Conservation (phyloP, 2,888 invertebrate species). For the Patella ulyssiponensis region DNA sequence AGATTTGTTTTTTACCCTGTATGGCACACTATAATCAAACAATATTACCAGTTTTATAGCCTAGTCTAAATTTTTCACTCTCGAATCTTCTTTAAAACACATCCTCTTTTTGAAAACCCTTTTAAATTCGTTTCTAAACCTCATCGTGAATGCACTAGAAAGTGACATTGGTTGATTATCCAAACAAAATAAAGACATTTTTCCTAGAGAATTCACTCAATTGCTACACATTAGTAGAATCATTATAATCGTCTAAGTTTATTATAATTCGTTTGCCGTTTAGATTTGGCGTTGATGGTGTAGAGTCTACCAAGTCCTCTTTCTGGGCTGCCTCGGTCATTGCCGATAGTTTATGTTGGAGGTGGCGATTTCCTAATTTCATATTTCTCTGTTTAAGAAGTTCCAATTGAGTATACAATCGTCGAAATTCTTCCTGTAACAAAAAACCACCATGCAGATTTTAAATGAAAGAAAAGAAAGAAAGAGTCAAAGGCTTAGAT, state of each 20-base stretch:
- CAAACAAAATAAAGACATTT: too few species aligned
- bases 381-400: conserved; percentile 84
- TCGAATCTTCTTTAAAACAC: too few species aligned
- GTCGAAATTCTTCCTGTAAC: conserved; percentile 84
- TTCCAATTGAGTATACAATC: conserved; percentile 85
- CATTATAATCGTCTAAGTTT: conserved; percentile 66
- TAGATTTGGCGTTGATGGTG: conserved; percentile 62
- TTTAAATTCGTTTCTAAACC: too few species aligned
- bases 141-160: too few species aligned
- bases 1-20: too few species aligned
- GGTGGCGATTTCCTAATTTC: conserved; percentile 82
- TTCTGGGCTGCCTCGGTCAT: conserved; percentile 85
- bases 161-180: too few species aligned
- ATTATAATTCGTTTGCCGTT: conserved; percentile 69
- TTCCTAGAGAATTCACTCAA: too few species aligned
- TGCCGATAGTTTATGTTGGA: conserved; percentile 83
- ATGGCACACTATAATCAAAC: too few species aligned
- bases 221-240: conserved; percentile 63
- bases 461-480: not conserved
- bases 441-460: conserved; percentile 1
- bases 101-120: too few species aligned
- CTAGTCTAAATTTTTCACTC: too few species aligned
- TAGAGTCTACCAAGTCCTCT: conserved; percentile 61
- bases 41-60: too few species aligned
- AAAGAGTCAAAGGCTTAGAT: too few species aligned